Base-by-base conservation (phyloP, 2,113 vertebrate genomes). In the Aptenodytes patagonicus region DNA sequence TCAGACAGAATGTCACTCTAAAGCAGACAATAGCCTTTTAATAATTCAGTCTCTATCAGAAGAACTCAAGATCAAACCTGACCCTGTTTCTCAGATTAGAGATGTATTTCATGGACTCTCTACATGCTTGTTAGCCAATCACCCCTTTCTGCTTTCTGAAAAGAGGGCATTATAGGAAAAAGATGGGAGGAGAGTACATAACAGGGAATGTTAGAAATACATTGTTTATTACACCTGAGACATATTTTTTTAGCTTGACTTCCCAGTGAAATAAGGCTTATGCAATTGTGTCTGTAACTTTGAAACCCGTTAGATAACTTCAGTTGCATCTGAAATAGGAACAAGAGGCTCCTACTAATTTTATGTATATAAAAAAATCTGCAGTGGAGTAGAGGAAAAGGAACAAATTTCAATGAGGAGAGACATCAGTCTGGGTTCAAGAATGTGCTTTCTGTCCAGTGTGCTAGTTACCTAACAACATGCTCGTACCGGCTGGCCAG, bases 1-100 rank as follows among this genome's bases (percentile, higher is more conserved):
- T 95, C 89, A 96, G 96, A 94, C 83, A 96, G 95, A 93, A 87
- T 97, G 87, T 93, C 95, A 97, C 76, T 94, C 89, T 94, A 85
- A 87, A 97, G 91, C 80, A 90, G 94, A 97, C 92, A 96, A 90
- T 82, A 87, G 40, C 6, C 58, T 91, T 95, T 96, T 93, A 96
- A 97, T 97, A 96, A 93, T 95, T 96, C 91, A 95, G 36, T 47
- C 80, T 85, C 84, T 66, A 93, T 93, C 92, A 91, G 89, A 85
- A 97, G 72, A 94, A 65, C 36, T 97, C 89, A 95, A 95, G 73
- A 91, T 96, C 87, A 95, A 89, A 95, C 75, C 54, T 91, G 93
- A 93, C 81, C 70, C 38, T 95, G 12, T 93, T 96, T 93, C 85
- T 91, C 70, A 77, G 49, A 72, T 91, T 58, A 70, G 31, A 76